A percentile compares a stretch with the other conserved stretches of the same genome.
Conservation (phyloP, 2,888 invertebrate species). For the Ormyrus nitidulus region DNA sequence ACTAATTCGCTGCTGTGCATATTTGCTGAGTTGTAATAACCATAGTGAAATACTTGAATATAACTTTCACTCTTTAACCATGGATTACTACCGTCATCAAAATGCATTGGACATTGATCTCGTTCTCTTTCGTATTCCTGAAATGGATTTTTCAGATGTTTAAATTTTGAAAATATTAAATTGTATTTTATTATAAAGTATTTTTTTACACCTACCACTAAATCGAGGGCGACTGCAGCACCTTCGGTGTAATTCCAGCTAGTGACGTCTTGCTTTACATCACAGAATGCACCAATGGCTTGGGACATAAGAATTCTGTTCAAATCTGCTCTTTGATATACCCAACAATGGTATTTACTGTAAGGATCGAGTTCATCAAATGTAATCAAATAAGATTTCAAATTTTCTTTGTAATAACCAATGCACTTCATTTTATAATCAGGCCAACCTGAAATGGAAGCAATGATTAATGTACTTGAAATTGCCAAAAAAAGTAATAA, state of each 20-base stretch:
- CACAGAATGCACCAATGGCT: slow-evolving; percentile 94
- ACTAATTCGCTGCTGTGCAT: background rate
- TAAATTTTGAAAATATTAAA: too few relatives aligned
- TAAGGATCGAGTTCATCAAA: slow-evolving; percentile 97
- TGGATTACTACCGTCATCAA: slow-evolving; percentile 94
- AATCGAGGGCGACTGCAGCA: slow-evolving; percentile 92
- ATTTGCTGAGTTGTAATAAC: slow-evolving; percentile 64
- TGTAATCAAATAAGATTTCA: slow-evolving; percentile 96
- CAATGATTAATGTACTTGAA: background rate
- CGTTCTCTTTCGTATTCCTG: slow-evolving; percentile 78
- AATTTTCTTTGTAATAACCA: slow-evolving; percentile 98
- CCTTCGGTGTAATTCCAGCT: slow-evolving; percentile 94
- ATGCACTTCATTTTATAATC: slow-evolving; percentile 98
- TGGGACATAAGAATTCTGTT: slow-evolving; percentile 90
- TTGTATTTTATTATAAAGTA: background rate
- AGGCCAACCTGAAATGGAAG: slow-evolving; percentile 82
- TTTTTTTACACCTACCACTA: slow-evolving; percentile 82
- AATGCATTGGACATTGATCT: slow-evolving; percentile 98
- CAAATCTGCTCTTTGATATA: slow-evolving; percentile 95
- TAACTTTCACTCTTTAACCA: slow-evolving; percentile 85
- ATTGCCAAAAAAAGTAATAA: too few relatives aligned
- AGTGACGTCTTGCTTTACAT: slow-evolving; percentile 91
- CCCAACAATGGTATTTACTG: slow-evolving; percentile 98
- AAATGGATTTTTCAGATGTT: slow-evolving; percentile 44
- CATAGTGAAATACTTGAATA: slow-evolving; percentile 84